phyloP scores from a whole-genome alignment of 2,113 vertebrate genomes.

The Seriola dumerili region DNA sequence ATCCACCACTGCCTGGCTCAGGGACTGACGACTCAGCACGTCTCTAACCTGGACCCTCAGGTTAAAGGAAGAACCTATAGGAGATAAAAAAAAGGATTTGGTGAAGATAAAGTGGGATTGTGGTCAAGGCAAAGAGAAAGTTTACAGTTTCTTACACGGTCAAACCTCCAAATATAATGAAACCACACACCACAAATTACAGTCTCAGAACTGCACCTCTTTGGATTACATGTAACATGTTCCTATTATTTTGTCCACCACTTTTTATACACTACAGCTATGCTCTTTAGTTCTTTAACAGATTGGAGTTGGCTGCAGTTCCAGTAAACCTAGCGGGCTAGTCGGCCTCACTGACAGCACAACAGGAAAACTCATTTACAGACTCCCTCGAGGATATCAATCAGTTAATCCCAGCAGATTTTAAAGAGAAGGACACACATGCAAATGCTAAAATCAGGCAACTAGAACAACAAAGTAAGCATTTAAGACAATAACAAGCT shows the following conservation, averaged over 20 bases:
- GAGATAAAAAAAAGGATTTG: neutral
- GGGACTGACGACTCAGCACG: constrained; percentile 83
- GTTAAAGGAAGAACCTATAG: constrained; percentile 83
- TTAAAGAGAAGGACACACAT: constrained; percentile 14
- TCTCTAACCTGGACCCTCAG: constrained; percentile 91
- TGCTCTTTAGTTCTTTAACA: neutral
- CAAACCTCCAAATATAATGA: neutral
- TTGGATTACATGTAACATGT: neutral
- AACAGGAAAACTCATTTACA: constrained; percentile 31
- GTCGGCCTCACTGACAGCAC: constrained; percentile 13
- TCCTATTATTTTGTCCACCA: neutral
- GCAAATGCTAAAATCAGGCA: neutral
- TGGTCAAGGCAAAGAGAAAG: too few relatives aligned
- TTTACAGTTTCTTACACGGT: neutral
- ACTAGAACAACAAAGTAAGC: constrained; percentile 12
- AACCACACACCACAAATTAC: neutral
- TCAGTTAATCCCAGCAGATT: constrained; percentile 25
- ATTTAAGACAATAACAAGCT: constrained; percentile 3
- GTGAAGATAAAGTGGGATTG: neutral
- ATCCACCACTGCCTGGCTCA: constrained; percentile 86
- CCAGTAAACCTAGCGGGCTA: constrained; percentile 26
- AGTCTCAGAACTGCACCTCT: neutral
- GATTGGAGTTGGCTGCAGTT: constrained; percentile 18
- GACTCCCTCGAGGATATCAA: constrained; percentile 17
- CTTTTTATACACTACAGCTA: neutral